Conservation (phyloP, 2,113 vertebrate genomes). For the Actenoides lindsayi region DNA sequence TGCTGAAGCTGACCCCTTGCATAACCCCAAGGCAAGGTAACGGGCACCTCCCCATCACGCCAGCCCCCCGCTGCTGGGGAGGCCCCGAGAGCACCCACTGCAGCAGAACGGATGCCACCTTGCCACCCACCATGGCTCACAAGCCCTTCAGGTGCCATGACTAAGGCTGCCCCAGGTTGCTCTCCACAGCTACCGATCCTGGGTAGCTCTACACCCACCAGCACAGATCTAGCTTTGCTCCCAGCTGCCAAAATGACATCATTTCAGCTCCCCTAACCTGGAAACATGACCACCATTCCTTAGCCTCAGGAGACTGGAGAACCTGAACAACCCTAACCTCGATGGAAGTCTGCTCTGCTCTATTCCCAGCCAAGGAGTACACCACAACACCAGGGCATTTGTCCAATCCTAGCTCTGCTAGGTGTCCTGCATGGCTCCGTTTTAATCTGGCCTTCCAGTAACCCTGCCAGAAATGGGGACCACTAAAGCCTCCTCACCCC, state of each 20-base stretch:
- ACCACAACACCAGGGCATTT: not conserved
- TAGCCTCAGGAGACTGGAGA: not conserved
- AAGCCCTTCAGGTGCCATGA: not conserved
- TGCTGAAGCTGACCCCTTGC: not conserved
- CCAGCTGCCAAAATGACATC: not conserved
- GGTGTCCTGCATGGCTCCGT: not conserved
- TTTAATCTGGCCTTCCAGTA: not conserved
- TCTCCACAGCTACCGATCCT: not conserved
- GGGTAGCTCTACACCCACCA: not conserved
- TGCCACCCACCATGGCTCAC: not conserved
- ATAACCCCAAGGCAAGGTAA: not conserved
- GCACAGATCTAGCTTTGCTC: not conserved
- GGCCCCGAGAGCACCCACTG: accelerated
- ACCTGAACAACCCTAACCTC: not conserved
- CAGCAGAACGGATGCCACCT: not conserved
- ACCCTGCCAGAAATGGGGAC: not conserved
- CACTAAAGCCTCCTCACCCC: not conserved
- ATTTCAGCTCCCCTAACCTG: not conserved
- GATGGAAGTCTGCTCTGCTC: not conserved
- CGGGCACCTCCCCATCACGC: accelerated
- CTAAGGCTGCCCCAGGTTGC: not conserved
- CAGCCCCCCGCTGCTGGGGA: not conserved
- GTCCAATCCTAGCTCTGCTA: accelerated
- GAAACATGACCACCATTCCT: not conserved
- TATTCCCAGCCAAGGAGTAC: not conserved